Percentiles rank a stretch among this genome's conserved stretches.
These are phyloP conservation scores for Hyppa rectilinea DNA, from an alignment of 2,888 invertebrate genomes.

Conservation along the genomic window DNA sequence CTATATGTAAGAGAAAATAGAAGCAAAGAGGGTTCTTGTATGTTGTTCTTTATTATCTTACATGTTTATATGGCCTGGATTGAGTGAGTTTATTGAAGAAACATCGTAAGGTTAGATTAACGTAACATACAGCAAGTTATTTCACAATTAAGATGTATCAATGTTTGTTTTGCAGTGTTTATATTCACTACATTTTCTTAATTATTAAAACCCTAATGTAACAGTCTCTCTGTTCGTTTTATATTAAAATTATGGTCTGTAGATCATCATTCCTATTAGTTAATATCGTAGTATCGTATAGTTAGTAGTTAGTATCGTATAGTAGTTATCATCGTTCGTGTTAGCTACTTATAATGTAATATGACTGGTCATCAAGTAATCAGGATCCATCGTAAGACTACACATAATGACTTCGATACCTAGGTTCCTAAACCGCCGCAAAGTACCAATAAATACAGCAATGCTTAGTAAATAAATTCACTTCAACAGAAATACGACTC, in stretches of 20 bases:
- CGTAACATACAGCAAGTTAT: not conserved
- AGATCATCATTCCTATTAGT: too few species aligned
- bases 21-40: not conserved
- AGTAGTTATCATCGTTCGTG: too few species aligned
- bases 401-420: too few species aligned
- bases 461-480: not conserved
- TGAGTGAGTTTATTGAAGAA: conserved; percentile 4
- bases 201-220: too few species aligned
- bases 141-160: conserved; percentile 9
- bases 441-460: not conserved
- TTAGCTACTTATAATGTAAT: too few species aligned
- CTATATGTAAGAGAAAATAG: not conserved
- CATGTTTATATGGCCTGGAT: not conserved
- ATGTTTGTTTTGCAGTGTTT: not conserved
- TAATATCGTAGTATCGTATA: too few species aligned
- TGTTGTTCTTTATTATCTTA: conserved; percentile 35
- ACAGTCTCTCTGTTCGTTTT: not conserved
- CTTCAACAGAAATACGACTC: not conserved
- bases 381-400: too few species aligned
- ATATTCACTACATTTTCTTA: not conserved
- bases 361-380: too few species aligned
- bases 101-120: not conserved
- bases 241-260: not conserved
- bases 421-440: too few species aligned
- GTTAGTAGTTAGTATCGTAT: too few species aligned